Evolutionary conservation across 2,113 vertebrate genomes (phyloP).

Genomic region (Tragulus kanchil): DNA sequence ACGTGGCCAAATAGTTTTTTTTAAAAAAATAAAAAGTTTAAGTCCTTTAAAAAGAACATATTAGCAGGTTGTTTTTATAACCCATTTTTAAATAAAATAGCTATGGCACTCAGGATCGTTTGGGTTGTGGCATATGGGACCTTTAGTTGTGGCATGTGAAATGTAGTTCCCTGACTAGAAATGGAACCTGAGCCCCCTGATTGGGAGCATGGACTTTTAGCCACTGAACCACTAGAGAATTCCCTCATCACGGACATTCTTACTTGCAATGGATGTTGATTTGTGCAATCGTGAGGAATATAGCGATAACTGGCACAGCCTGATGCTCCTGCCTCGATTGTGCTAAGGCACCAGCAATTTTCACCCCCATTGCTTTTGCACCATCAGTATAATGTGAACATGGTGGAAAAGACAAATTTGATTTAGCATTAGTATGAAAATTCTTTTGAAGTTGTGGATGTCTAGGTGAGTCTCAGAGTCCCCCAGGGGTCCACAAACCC

Average conservation of each 20-base stretch:
- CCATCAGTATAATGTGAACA: rapidly evolving
- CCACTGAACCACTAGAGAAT: not conserved
- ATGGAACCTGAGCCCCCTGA: not conserved
- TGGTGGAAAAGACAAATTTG: rapidly evolving
- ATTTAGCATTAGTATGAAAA: not conserved
- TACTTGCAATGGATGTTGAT: not conserved
- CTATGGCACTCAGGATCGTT: not conserved
- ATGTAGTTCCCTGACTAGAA: not conserved
- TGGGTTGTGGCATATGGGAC: not conserved
- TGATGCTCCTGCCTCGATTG: not conserved
- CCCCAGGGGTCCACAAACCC: not conserved
- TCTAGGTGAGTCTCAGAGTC: not conserved
- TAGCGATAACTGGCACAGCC: not conserved
- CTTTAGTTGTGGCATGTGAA: not conserved
- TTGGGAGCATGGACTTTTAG: not conserved
- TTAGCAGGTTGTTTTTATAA: not conserved
- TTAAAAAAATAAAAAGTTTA: not conserved
- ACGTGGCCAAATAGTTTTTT: no score
- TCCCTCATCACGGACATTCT: not conserved
- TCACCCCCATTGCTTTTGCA: not conserved
- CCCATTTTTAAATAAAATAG: not conserved
- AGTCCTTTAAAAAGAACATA: not conserved
- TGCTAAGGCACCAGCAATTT: not conserved
- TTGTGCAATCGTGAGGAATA: not conserved
- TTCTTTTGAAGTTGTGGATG: not conserved